phyloP scores from a whole-genome alignment of 2,797 vertebrate genomes.

The Chelmon rostratus region DNA sequence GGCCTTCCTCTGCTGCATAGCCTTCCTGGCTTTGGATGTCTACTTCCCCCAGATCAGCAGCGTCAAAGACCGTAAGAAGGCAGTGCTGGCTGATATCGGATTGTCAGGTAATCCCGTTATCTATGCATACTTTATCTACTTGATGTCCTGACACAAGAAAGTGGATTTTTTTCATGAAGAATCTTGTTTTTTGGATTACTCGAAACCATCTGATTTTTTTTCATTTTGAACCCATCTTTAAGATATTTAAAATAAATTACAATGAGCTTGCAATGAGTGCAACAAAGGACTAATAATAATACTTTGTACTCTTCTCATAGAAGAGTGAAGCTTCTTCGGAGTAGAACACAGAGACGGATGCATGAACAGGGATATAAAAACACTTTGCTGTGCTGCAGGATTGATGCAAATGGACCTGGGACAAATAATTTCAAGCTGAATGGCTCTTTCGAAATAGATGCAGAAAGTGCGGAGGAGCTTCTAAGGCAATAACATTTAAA shows the following conservation, averaged over 20 bases:
- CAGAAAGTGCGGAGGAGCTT: constrained; percentile 1
- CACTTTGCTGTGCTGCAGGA: not conserved
- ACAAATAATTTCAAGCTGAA: not conserved
- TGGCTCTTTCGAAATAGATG: not conserved
- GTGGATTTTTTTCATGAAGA: not conserved
- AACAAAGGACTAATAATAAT: not conserved
- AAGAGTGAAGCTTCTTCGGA: not conserved
- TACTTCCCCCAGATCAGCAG: constrained; percentile 99
- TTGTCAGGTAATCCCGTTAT: constrained; percentile 87
- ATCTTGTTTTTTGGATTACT: not conserved
- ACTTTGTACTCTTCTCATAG: not conserved
- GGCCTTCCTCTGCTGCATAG: constrained; percentile 94
- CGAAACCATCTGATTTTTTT: too few species aligned
- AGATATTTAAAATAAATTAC: not conserved
- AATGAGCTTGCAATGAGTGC: too few species aligned
- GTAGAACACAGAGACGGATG: not conserved
- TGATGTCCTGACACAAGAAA: not conserved
- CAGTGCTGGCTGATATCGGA: constrained; percentile 92
- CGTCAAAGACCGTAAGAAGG: constrained; percentile 97
- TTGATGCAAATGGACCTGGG: not conserved
- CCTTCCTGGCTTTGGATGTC: constrained; percentile 94
- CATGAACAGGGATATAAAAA: not conserved
- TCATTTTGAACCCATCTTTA: not conserved
- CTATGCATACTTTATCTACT: too few species aligned
- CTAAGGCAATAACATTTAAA: constrained; percentile 15